A percentile compares a stretch with the other conserved stretches of the same genome.
phyloP scores from a whole-genome alignment of 2,797 vertebrate genomes.

The Chelonia mydas region DNA sequence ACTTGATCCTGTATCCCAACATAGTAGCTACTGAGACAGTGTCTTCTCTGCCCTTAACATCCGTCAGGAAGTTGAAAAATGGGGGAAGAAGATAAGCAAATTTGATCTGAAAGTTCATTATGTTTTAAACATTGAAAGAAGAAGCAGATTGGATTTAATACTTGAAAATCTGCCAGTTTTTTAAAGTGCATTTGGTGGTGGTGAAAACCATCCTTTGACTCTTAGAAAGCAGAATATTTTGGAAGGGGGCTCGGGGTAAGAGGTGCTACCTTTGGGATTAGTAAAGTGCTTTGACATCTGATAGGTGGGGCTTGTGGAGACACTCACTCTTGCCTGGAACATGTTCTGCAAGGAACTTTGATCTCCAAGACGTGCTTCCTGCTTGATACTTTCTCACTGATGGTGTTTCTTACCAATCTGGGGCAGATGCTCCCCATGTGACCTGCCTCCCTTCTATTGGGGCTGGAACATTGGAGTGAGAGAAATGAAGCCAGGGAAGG shows the following conservation, averaged over 20 bases:
- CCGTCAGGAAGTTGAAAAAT: background rate
- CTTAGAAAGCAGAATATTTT: background rate
- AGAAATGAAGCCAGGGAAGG: background rate
- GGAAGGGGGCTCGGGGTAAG: background rate
- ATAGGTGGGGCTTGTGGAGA: background rate
- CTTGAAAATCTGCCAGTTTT: background rate
- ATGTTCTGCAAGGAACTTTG: background rate
- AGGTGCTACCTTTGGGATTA: background rate
- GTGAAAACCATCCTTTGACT: background rate
- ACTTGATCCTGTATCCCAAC: background rate
- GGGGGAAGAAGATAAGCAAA: background rate
- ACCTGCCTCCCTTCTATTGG: background rate
- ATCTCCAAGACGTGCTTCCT: background rate
- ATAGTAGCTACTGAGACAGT: background rate
- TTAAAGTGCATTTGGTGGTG: background rate
- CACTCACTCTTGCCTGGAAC: background rate
- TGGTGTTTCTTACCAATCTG: rapidly evolving
- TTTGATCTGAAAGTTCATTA: background rate
- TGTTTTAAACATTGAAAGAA: background rate
- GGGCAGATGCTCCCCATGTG: background rate
- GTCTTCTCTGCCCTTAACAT: background rate
- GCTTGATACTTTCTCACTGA: background rate
- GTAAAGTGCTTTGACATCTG: background rate
- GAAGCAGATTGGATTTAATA: background rate
- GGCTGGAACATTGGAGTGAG: background rate